Conservation (phyloP, 2,888 invertebrate species). For the Thecocarcelia acutangulata region DNA sequence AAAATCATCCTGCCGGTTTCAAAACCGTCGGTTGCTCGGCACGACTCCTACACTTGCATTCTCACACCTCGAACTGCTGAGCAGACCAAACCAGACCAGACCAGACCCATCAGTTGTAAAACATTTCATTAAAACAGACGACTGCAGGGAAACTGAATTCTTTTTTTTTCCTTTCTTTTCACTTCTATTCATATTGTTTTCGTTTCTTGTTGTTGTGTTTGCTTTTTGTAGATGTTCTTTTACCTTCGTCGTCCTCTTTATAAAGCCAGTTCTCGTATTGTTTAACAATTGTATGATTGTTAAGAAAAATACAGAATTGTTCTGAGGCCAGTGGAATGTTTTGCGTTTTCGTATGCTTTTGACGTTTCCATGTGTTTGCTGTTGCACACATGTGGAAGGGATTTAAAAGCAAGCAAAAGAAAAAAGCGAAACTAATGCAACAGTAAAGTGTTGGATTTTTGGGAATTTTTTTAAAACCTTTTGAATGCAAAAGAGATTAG, state of each 20-base stretch:
- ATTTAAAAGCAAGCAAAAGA: not conserved
- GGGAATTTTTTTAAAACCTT: not conserved
- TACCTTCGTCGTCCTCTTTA: conserved; percentile 3
- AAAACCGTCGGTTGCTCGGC: conserved; percentile 70
- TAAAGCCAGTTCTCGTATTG: conserved; percentile 1
- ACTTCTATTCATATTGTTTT: not conserved
- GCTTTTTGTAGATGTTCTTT: conserved; percentile 27
- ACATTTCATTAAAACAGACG: conserved; percentile 61
- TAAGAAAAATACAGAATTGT: conserved; percentile 23
- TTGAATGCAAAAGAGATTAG: not conserved
- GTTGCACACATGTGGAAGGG: conserved; percentile 53
- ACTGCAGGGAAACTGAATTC: conserved; percentile 32
- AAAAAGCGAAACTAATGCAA: conserved; percentile 53
- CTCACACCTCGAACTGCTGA: conserved; percentile 74
- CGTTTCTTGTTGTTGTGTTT: not conserved
- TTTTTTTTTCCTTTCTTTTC: not conserved
- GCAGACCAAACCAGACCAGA: no score
- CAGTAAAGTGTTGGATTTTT: conserved; percentile 14
- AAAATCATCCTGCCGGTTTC: conserved; percentile 46
- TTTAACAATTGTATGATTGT: not conserved
- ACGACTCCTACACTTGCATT: conserved; percentile 78
- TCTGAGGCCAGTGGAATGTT: conserved; percentile 37
- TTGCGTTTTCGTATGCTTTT: not conserved
- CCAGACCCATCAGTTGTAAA: conserved; percentile 61
- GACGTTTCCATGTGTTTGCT: conserved; percentile 11